Evolutionary conservation across 2,888 invertebrate genomes (phyloP), one percentile per base, ranked within the genome.

Genomic region (Mamestra brassicae): DNA sequence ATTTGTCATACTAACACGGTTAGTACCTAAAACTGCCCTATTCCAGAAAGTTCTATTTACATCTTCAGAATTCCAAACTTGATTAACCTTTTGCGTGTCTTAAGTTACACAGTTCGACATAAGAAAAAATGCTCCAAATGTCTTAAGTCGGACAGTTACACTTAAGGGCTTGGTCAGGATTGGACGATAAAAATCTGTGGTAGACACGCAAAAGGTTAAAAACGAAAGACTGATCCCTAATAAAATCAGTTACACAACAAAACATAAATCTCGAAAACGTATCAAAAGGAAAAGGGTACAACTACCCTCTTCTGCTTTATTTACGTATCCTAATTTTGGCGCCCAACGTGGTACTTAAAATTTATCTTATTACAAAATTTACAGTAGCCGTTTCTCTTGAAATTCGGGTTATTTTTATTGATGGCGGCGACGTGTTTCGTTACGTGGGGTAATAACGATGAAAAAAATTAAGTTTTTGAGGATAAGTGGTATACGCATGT

Each of bases 381-480:
- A 58, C 66, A 61, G 55, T 42, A 54, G 70, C 26, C 34, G 15
- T 74, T 71, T 69, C 47, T 74, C n/a, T 76, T 71, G 11, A 55
- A 76, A 72, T 68, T 60, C 64, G 15, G 26, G 42, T 64, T 45
- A n/a, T 60, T 74, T 76, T 77, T 69, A 77, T 82, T 68, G 76
- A 85, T 74, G 77, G 68, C 55, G n/a, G 58, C 26, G 50, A 73
- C 69, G 74, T 73, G 77, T 61, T 71, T 85, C 34, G 47, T 70
- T 34, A 70, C 7, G 47, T 47, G 1, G 67, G 61, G 55, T 58
- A 38, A 7, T 58, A 60, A 3, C 8, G 6, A 60, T 17, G 17
- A 42, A 38, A 8, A 1, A 54, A 5, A 26, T 7, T 3, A 36
- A 7, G 15, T 58, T 60, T 76, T 64, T 38, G 38, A 36, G 17